Percentiles rank a stretch among this genome's conserved stretches.
phyloP scores from a whole-genome alignment of 92 coral and sea anemone genomes.

The Porites cylindrica region DNA sequence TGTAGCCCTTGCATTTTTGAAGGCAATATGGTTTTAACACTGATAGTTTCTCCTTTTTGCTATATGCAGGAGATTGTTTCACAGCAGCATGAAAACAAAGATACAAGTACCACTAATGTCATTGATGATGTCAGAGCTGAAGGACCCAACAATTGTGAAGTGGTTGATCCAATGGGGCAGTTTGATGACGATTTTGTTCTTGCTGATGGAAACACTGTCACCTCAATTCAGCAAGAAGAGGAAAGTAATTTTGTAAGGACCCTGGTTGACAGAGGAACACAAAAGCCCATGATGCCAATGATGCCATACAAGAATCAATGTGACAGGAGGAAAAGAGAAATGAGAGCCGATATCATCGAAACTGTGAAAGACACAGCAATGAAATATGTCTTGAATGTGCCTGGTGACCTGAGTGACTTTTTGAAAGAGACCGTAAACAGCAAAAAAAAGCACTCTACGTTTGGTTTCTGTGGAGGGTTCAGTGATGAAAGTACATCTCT shows the following conservation, averaged over 20 bases:
- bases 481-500: not conserved
- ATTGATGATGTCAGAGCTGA: too few species aligned
- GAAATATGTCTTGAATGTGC: conserved; percentile 18
- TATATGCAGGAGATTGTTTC: too few species aligned
- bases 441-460: conserved; percentile 2
- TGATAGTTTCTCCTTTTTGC: too few species aligned
- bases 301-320: conserved; percentile 7
- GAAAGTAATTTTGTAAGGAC: not conserved
- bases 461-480: not conserved
- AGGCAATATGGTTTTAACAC: too few species aligned
- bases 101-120: too few species aligned
- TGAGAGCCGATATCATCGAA: conserved; percentile 22
- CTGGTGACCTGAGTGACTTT: conserved; percentile 9
- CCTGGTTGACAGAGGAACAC: conserved; percentile 13
- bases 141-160: too few species aligned
- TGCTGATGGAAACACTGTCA: too few species aligned
- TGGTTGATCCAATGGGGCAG: too few species aligned
- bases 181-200: too few species aligned
- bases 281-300: not conserved
- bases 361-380: conserved; percentile 8
- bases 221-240: too few species aligned
- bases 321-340: conserved; percentile 9
- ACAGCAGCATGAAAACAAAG: too few species aligned
- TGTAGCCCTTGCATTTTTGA: too few species aligned
- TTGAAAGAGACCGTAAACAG: conserved; percentile 14